phyloP scores from a whole-genome alignment of 2,797 vertebrate genomes.

The Petrocephalus sullivani region DNA sequence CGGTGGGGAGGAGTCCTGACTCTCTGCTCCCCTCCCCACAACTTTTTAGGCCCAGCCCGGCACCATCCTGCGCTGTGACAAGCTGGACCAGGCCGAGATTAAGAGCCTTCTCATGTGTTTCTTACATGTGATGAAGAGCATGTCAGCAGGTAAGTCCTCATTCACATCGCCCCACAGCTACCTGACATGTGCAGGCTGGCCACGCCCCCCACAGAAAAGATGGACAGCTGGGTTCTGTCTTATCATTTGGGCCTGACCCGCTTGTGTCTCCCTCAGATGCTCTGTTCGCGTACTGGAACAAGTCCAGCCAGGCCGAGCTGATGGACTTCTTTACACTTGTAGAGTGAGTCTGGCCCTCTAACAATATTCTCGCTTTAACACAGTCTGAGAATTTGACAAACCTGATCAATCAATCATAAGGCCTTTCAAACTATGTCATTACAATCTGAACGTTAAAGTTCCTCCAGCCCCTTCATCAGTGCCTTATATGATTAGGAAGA shows the following conservation, averaged over 20 bases:
- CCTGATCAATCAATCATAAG: neutral
- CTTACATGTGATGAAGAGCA: constrained; percentile 90
- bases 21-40: neutral
- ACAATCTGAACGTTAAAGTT: neutral
- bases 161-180: constrained; percentile 6
- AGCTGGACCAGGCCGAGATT: constrained; percentile 90
- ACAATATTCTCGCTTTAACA: neutral
- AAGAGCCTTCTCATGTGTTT: constrained; percentile 95
- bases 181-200: neutral
- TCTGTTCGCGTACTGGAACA: constrained; percentile 94
- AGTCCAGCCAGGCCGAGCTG: constrained; percentile 80
- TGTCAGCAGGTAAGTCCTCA: constrained; percentile 84
- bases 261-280: constrained; percentile 68
- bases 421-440: neutral
- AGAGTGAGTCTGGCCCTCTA: constrained; percentile 75
- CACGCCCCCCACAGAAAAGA: neutral
- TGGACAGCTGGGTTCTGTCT: neutral
- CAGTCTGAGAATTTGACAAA: neutral
- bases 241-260: neutral
- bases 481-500: neutral
- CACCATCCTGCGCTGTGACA: constrained; percentile 81
- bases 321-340: constrained; percentile 95
- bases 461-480: neutral
- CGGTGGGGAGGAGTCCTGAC: neutral
- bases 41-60: constrained; percentile 73